Conservation (phyloP, 2,113 vertebrate species). For the Charina bottae region DNA sequence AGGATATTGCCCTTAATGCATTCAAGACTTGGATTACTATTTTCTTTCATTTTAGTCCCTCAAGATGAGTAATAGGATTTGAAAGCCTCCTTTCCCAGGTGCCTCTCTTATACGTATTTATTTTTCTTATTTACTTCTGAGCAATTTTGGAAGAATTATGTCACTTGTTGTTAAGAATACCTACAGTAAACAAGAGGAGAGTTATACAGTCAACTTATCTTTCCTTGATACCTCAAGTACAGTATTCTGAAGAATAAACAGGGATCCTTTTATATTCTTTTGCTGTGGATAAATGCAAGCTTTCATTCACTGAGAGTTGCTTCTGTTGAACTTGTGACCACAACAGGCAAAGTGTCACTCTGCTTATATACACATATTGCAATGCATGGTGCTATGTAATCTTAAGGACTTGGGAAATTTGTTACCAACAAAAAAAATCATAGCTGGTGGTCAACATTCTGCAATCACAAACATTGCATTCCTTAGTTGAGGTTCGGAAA, state of each 20-base stretch:
- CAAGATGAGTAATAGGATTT: constrained; percentile 24
- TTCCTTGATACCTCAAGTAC: neutral
- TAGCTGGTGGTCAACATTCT: neutral
- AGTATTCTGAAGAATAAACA: constrained; percentile 13
- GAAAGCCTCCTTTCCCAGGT: constrained; percentile 1
- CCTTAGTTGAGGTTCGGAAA: constrained; percentile 2
- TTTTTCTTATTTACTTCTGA: constrained; percentile 35
- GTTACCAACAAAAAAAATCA: neutral
- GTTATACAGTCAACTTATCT: neutral
- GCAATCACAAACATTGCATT: neutral
- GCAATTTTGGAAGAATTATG: constrained; percentile 9
- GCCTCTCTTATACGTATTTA: constrained; percentile 22
- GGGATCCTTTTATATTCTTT: constrained; percentile 1
- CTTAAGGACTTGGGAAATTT: neutral
- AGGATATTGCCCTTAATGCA: neutral
- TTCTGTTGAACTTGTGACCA: neutral
- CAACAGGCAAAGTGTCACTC: neutral
- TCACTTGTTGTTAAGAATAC: constrained; percentile 20
- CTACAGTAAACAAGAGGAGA: constrained; percentile 10
- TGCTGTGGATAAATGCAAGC: neutral
- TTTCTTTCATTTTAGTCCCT: constrained; percentile 35
- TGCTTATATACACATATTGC: neutral
- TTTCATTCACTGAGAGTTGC: neutral
- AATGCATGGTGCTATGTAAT: neutral
- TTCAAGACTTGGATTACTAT: constrained; percentile 20